Evolutionary conservation across 1,140 invertebrate genomes (phyloP).

Genomic region (Hycleus cichorii): DNA sequence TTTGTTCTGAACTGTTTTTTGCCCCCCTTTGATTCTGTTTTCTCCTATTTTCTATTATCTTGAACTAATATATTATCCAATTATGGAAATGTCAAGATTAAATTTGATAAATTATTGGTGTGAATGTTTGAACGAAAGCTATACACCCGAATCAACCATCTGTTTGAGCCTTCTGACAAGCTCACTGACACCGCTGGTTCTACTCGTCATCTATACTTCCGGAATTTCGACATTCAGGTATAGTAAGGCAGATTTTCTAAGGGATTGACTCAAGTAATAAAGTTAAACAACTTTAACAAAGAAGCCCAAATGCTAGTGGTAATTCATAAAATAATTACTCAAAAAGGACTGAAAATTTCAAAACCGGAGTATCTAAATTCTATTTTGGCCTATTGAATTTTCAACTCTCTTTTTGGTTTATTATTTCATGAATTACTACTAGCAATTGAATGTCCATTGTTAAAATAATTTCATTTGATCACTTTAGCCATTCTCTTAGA

Average conservation of each 20-base stretch:
- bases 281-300: too few relatives aligned
- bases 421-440: too few relatives aligned
- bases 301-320: too few relatives aligned
- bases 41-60: not conserved
- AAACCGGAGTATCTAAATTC: too few relatives aligned
- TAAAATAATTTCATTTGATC: too few relatives aligned
- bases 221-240: not conserved
- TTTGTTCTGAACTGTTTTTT: slow-evolving; percentile 1
- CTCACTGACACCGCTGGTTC: slow-evolving; percentile 2
- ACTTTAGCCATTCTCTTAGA: too few relatives aligned
- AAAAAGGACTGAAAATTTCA: too few relatives aligned
- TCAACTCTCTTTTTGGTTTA: too few relatives aligned
- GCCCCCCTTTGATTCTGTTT: not conserved
- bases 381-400: too few relatives aligned
- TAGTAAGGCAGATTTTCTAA: not conserved
- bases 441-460: too few relatives aligned
- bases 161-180: slow-evolving; percentile 1
- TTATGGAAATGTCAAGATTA: slow-evolving; percentile 4
- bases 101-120: slow-evolving; percentile 7
- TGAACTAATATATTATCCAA: slow-evolving; percentile 1
- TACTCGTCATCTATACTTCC: not conserved
- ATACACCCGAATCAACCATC: slow-evolving; percentile 9
- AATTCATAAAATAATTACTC: too few relatives aligned
- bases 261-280: too few relatives aligned
- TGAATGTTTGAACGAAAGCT: not conserved